Conservation (phyloP, 2,797 vertebrate genomes). For the Spinibarbus caldwelli region DNA sequence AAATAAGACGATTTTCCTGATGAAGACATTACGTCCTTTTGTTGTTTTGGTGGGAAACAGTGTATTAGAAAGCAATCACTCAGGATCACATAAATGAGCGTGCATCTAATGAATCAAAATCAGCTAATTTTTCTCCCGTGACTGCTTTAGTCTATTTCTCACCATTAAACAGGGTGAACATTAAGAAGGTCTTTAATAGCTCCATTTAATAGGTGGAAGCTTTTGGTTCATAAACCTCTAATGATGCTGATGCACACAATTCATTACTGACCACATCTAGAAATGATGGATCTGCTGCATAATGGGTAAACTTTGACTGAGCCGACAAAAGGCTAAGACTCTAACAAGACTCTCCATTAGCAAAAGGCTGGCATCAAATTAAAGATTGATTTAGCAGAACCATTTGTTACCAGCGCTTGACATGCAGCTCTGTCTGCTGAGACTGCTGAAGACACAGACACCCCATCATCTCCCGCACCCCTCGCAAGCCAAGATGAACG, state of each 20-base stretch:
- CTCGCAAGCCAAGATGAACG: conserved; percentile 81
- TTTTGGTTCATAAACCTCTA: conserved; percentile 70
- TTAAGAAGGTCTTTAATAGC: conserved; percentile 66
- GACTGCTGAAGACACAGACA: conserved; percentile 71
- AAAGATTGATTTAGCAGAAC: conserved; percentile 79
- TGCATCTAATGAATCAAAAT: conserved; percentile 62
- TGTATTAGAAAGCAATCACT: conserved; percentile 43
- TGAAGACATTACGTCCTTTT: conserved; percentile 24
- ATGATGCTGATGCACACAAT: conserved; percentile 72
- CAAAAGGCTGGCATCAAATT: conserved; percentile 77
- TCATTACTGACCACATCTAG: conserved; percentile 70
- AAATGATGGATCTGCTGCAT: conserved; percentile 72
- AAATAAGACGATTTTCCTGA: conserved; percentile 9
- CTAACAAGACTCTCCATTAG: conserved; percentile 69
- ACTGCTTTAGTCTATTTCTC: conserved; percentile 60
- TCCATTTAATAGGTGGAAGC: conserved; percentile 64
- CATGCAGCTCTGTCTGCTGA: conserved; percentile 73
- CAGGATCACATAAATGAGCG: conserved; percentile 36
- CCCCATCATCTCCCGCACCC: conserved; percentile 72
- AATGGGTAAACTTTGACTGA: conserved; percentile 73
- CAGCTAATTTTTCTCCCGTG: conserved; percentile 60
- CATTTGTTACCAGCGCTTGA: conserved; percentile 80
- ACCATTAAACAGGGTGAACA: conserved; percentile 70
- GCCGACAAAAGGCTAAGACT: conserved; percentile 61
- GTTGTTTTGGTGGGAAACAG: conserved; percentile 36